Percentiles rank a stretch among this genome's conserved stretches.
Conservation (phyloP, 2,888 invertebrate species). For the Napeogenes sylphis region DNA sequence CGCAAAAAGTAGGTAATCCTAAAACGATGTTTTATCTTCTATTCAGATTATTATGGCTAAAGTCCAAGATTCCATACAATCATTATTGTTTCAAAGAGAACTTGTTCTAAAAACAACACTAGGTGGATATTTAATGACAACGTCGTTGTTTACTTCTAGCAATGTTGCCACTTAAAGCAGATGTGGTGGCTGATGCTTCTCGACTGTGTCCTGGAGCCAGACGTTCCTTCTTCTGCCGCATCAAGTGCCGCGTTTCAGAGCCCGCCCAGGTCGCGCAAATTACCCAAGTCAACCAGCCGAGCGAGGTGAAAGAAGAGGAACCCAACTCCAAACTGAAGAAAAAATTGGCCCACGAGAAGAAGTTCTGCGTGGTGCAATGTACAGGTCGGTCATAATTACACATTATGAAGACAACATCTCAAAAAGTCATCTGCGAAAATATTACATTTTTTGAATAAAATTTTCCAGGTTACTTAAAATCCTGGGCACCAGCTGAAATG, state of each 20-base stretch:
- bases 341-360: slow-evolving; percentile 84
- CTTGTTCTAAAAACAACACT: too few species aligned
- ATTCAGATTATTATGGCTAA: too few species aligned
- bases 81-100: too few species aligned
- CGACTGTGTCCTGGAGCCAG: slow-evolving; percentile 92
- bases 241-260: slow-evolving; percentile 83
- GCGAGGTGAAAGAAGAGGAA: slow-evolving; percentile 84
- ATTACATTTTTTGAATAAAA: not conserved
- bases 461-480: slow-evolving; percentile 86
- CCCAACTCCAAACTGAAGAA: slow-evolving; percentile 79
- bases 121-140: not conserved
- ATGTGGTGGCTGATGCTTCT: slow-evolving; percentile 86
- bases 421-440: too few species aligned
- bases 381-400: slow-evolving; percentile 73
- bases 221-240: slow-evolving; percentile 95
- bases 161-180: slow-evolving; percentile 93
- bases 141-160: slow-evolving; percentile 70
- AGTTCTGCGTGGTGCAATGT: slow-evolving; percentile 93
- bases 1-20: too few species aligned
- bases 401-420: too few species aligned
- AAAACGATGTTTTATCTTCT: too few species aligned
- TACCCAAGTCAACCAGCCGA: not conserved
- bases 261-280: not conserved
- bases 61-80: too few species aligned
- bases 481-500: slow-evolving; percentile 90